These are phyloP conservation scores for Beris chalybata DNA, from an alignment of 2,888 invertebrate genomes.

Conservation along the genomic window DNA sequence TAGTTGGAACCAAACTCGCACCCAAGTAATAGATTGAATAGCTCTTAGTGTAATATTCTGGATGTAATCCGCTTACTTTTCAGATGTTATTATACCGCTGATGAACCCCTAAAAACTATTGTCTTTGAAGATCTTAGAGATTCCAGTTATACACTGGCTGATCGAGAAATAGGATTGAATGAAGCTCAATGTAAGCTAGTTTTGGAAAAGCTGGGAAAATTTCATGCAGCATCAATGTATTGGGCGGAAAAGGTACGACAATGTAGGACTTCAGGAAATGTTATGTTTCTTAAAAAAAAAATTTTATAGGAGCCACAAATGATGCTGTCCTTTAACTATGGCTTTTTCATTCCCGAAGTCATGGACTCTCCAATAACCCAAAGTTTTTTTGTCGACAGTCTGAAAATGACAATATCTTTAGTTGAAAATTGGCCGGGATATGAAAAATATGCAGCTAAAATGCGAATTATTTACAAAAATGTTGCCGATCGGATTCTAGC, in stretches of 20 bases:
- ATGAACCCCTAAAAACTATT: conserved; percentile 43
- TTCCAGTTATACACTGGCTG: conserved; percentile 58
- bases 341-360: not conserved
- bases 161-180: conserved; percentile 59
- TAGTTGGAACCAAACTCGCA: conserved; percentile 52
- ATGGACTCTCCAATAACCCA: not conserved
- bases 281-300: too few species aligned
- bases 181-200: conserved; percentile 58
- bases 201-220: conserved; percentile 58
- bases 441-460: conserved; percentile 48
- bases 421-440: conserved; percentile 48
- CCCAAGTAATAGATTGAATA: conserved; percentile 44
- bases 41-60: conserved; percentile 22
- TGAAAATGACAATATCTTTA: conserved; percentile 43
- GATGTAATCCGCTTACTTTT: not conserved
- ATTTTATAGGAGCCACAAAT: conserved; percentile 6
- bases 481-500: not conserved
- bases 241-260: conserved; percentile 57
- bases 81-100: conserved; percentile 12
- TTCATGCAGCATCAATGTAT: conserved; percentile 62
- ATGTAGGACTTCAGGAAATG: too few species aligned
- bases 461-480: conserved; percentile 38
- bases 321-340: conserved; percentile 3
- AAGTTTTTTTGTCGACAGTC: conserved; percentile 4
- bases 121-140: conserved; percentile 60